These are phyloP conservation scores for Baccha elongata DNA, from an alignment of 2,888 invertebrate species.

Conservation along the genomic window DNA sequence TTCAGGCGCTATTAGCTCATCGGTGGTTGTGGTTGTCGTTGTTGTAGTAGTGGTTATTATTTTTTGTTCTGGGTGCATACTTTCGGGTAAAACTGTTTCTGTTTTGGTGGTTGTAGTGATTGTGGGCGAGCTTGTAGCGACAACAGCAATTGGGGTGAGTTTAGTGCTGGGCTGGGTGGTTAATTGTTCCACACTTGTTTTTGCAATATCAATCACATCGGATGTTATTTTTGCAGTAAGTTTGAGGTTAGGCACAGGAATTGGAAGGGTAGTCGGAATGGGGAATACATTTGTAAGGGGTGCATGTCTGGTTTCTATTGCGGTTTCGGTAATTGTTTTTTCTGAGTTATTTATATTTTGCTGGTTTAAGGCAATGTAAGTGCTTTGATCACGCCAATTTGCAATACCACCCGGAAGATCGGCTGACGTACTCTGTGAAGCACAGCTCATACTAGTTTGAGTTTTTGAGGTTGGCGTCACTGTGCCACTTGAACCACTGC, in stretches of 20 bases:
- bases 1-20: slow-evolving; percentile 75
- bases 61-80: slow-evolving; percentile 56
- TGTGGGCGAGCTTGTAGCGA: slow-evolving; percentile 75
- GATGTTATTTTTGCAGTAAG: slow-evolving; percentile 53
- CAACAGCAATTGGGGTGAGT: slow-evolving; percentile 77
- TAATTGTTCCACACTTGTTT: slow-evolving; percentile 78
- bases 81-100: slow-evolving; percentile 57
- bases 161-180: slow-evolving; percentile 80
- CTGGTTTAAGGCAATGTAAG: slow-evolving; percentile 85
- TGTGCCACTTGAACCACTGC: slow-evolving; percentile 84
- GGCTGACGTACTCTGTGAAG: slow-evolving; percentile 87
- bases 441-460: slow-evolving; percentile 79
- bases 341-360: slow-evolving; percentile 61
- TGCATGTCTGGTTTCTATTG: slow-evolving; percentile 59
- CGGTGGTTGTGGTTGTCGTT: slow-evolving; percentile 75
- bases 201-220: slow-evolving; percentile 44
- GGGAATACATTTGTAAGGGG: slow-evolving; percentile 67
- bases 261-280: slow-evolving; percentile 71
- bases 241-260: slow-evolving; percentile 23
- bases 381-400: slow-evolving; percentile 91
- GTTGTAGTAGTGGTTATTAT: slow-evolving; percentile 50
- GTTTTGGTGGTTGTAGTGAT: slow-evolving; percentile 74
- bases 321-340: slow-evolving; percentile 52
- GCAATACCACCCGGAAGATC: slow-evolving; percentile 91
- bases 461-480: slow-evolving; percentile 77